Evolutionary conservation across 2,113 vertebrate genomes (phyloP), one percentile per base, ranked within the genome.

Genomic region (Pterophyllum scalare): DNA sequence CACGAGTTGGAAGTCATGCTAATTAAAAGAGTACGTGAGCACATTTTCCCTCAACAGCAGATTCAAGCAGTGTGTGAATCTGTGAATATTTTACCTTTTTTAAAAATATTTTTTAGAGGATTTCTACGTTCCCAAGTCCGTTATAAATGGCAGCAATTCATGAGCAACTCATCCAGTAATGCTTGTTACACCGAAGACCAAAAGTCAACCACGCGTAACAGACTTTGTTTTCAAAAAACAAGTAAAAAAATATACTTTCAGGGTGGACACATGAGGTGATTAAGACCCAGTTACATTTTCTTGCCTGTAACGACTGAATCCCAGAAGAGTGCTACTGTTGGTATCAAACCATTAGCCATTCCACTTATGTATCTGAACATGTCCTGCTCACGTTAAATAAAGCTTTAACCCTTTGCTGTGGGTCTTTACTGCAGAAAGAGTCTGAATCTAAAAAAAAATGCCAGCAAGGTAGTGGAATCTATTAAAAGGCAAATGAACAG

Each of bases 241-340:
- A 82, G 75, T 89, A 91, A n/a, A 89, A 92, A 93, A 93, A 91
- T 91, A 91, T 82, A 84, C 31, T 79, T 84, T 85, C 49, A 67
- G 13, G 26, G 20, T 78, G 61, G 57, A 75, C 35, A 61, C 5
- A 5, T 22, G 38, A 40, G 59, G 75, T 26, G 28, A 81, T 57
- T 54, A 64, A 43, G 28, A 87, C 40, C 15, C 38, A 24, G 58
- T 62, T 28, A 60, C 35, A 12, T 24, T 61, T 67, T 87, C 35
- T 15, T 65, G 59, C 38, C 62, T 56, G 40, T 59, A 33, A 49
- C 80, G 15, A 76, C 59, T 54, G 43, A 79, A 33, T 56, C 14
- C 17, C 59, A 28, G 17, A 6, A 72, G 6, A 54, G 20, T 28
- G 15, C 76, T 33, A 28, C 46, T 77, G 62, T 28, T 80, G 59